Evolutionary conservation across 2,888 invertebrate species (phyloP).

Genomic region (Apoderus coryli): DNA sequence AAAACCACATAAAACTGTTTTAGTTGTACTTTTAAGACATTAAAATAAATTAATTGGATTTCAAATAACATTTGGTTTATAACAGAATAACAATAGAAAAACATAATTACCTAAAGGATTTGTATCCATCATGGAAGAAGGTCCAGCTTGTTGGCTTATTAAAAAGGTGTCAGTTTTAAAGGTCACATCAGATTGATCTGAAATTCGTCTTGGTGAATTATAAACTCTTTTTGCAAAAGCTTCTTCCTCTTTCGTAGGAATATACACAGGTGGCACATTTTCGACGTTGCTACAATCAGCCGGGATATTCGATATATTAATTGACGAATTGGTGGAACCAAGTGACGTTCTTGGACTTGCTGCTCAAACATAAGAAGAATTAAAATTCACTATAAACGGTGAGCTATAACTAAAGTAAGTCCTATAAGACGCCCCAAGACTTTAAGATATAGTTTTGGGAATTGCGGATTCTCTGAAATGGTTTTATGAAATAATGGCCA

Average conservation of each 20-base stretch:
- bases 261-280: conserved; percentile 21
- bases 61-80: no score
- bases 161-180: conserved; percentile 18
- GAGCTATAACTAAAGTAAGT: no score
- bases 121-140: conserved; percentile 19
- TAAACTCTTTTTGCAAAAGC: conserved; percentile 23
- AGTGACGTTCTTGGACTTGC: conserved; percentile 21
- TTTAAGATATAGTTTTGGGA: no score
- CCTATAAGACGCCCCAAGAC: no score
- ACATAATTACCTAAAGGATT: conserved; percentile 19
- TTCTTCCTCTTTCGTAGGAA: conserved; percentile 24
- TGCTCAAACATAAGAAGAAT: no score
- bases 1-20: no score
- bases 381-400: no score
- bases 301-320: conserved; percentile 11
- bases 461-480: no score
- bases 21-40: no score
- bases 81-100: no score
- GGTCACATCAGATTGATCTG: conserved; percentile 18
- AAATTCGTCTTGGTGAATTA: conserved; percentile 22
- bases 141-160: conserved; percentile 22
- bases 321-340: conserved; percentile 8
- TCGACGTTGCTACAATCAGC: conserved; percentile 16
- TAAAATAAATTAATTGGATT: no score
- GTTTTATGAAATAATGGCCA: no score